A percentile compares a stretch with the other conserved stretches of the same genome.
Evolutionary conservation across 2,888 invertebrate genomes (phyloP).

Genomic region (Heliconius sara): DNA sequence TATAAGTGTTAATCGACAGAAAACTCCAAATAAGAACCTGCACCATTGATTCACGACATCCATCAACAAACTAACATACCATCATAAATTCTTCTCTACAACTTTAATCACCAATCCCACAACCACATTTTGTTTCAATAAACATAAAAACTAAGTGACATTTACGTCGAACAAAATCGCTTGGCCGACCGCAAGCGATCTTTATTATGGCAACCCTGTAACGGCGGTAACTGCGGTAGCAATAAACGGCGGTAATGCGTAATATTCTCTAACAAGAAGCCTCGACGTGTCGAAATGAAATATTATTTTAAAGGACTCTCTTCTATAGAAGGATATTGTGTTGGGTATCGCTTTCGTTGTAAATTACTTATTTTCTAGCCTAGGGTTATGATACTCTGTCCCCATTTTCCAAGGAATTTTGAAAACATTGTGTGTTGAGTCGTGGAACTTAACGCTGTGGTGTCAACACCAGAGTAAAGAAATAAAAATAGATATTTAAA

Average conservation of each 20-base stretch:
- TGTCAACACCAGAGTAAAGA: no score
- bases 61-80: background rate
- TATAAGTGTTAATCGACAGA: background rate
- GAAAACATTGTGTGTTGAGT: no score
- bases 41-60: constrained; percentile 8
- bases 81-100: constrained; percentile 12
- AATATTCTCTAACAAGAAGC: constrained; percentile 56
- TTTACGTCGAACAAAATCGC: constrained; percentile 42
- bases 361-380: background rate
- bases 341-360: constrained; percentile 8
- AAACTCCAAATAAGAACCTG: background rate
- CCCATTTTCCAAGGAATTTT: no score
- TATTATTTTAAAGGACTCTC: constrained; percentile 29
- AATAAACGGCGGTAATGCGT: constrained; percentile 57
- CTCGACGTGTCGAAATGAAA: constrained; percentile 51
- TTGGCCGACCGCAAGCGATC: constrained; percentile 36
- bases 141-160: constrained; percentile 36
- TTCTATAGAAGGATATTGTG: constrained; percentile 25
- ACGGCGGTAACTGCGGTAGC: constrained; percentile 46
- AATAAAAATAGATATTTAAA: no score
- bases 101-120: constrained; percentile 24
- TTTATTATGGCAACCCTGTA: constrained; percentile 46
- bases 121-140: constrained; percentile 36
- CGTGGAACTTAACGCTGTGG: no score
- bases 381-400: no score